A percentile compares a stretch with the other conserved stretches of the same genome.
phyloP scores from a whole-genome alignment of 2,888 invertebrate species.

The Meiosimyza decipiens region DNA sequence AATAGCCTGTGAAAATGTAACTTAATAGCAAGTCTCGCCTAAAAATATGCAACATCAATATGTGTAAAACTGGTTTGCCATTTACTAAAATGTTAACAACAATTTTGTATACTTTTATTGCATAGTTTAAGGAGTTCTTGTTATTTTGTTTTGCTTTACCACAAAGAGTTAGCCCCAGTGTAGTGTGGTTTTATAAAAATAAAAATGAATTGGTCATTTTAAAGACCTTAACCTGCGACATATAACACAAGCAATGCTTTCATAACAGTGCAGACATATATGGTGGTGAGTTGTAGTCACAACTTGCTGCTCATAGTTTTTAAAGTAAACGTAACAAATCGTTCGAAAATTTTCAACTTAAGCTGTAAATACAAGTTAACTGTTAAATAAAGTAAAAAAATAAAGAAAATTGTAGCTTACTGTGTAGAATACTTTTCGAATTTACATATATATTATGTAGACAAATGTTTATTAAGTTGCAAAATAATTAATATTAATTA shows the following conservation, averaged over 20 bases:
- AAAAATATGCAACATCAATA: too few relatives aligned
- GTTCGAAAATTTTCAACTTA: neutral
- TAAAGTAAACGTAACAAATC: slow-evolving; percentile 1
- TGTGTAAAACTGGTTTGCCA: too few relatives aligned
- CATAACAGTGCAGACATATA: neutral
- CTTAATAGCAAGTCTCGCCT: too few relatives aligned
- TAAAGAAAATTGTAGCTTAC: neutral
- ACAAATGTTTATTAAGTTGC: too few relatives aligned
- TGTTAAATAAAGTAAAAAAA: slow-evolving; percentile 1
- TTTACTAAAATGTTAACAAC: neutral
- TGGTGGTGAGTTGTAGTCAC: too few relatives aligned
- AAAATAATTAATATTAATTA: too few relatives aligned
- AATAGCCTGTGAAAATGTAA: too few relatives aligned
- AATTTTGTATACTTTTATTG: neutral
- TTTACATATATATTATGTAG: too few relatives aligned
- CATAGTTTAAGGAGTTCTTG: neutral
- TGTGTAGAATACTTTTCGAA: slow-evolving; percentile 1
- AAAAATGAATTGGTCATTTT: too few relatives aligned
- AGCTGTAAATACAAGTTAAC: slow-evolving; percentile 16
- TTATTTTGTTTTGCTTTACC: too few relatives aligned
- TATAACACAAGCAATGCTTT: slow-evolving; percentile 25
- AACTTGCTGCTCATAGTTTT: neutral
- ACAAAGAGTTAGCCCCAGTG: too few relatives aligned
- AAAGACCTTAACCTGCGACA: neutral
- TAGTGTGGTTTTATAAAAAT: too few relatives aligned